Evolutionary conservation across 2,113 vertebrate species (phyloP), one percentile per base, ranked within the genome.

Genomic region (Polypterus bichir): DNA sequence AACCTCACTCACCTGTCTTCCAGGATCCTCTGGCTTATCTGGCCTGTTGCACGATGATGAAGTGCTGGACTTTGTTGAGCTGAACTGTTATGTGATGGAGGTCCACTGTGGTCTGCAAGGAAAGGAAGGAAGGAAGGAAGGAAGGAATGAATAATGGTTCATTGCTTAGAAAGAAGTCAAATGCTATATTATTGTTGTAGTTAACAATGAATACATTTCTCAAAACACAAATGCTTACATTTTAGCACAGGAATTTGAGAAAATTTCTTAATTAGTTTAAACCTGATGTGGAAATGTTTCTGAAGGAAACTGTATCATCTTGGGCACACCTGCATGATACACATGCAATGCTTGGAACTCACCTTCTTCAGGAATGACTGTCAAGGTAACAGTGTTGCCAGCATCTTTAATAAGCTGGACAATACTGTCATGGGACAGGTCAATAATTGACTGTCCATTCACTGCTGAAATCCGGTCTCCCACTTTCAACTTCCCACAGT

Each of bases 361-460:
- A 98, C 96, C 96, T 47, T 98, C 94, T 64, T 97, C 93, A 3
- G 95, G 87, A 62, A 97, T 74, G 1, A 99, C 96, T 0, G 93
- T 95, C 70, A 99, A 90, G 0, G 92, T 95, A 69, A 99, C 96
- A 0, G 77, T 62, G 3, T 83, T 86, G 4, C 96, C 96, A 0
- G 96, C 96, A 0, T 99, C 95, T 75, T 98, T 97, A 80, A 99
- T 97, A 57, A 98, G 89, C 76, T 96, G 94, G 57, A 99, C 95
- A 0, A 99, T 98, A 64, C 82, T 94, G 61, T 98, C 94, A 4
- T 98, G 96, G 0, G 94, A 92, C 70, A 99, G 79, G 55, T 95
- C 93, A 7, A 96, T 71, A 57, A 99, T 99, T 69, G 91, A 92
- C 48, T 83, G 89, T 0, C 87, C 87, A 0, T 99, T 97, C 62